Base-by-base conservation (phyloP, 2,797 vertebrate genomes). In the Pagetopsis macropterus region DNA sequence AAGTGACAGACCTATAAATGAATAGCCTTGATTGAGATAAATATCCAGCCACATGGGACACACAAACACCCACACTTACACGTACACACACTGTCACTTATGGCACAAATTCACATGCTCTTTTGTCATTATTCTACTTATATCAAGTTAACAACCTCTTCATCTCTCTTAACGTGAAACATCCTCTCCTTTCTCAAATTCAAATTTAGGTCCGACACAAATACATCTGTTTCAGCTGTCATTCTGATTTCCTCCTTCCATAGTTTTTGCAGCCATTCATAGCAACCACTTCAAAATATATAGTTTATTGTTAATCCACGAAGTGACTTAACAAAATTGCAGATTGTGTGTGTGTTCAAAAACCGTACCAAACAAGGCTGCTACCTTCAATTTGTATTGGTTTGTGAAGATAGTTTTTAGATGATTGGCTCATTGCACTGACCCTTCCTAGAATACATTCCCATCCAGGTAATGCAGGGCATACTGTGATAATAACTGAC, bases 1-100 rank as follows among this genome's bases (percentile, higher is more conserved):
- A 64, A 78, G 79, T 81, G 87, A 76, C 84, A 84, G 83, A 73
- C 56, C 76, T 58, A 85, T 86, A 87, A 88, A 87, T 83, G 78
- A 88, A 81, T 79, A 79, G 75, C 65, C 65, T 77, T 49, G 70
- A 61, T 52, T 73, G 59, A 87, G 84, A 87, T 84, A 78, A 85
- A 89, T 81, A 85, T 85, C 76, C 61, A 23, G 48, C 63, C 78
- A 66, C 72, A 61, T 41, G 58, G 52, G 76, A 81, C 33, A 60
- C 50, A 70, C 65, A 63, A 23, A 55, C 62, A 59, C 74, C 13
- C n/a, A 13, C 27, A 5, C 37, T 5, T 41, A 37, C 19, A 17
- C 52, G 56, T 55, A 56, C 56, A 48, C 49, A n/a, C 61, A 60
- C n/a, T n/a, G n/a, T n/a, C n/a, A n/a, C 16, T 15, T 10, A 56